Evolutionary conservation across 2,888 invertebrate species (phyloP), one percentile per base, ranked within the genome.

Genomic region (Philonicus albiceps): DNA sequence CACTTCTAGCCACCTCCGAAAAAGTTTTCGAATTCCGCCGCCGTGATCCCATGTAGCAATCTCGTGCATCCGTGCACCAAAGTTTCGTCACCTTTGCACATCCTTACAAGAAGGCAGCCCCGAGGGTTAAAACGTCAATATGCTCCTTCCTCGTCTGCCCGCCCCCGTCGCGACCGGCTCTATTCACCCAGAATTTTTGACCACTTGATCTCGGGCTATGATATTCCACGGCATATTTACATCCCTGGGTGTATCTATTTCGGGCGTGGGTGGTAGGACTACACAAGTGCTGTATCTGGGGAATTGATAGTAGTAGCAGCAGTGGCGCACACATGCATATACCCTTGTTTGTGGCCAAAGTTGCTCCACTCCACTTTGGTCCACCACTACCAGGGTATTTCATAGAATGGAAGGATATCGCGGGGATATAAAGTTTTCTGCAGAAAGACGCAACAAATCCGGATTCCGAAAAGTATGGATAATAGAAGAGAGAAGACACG

Each of bases 51-150:
- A 3, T 27, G 64, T 8, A 64, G 27, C 64, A 22, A 64, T 27
- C 64, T 2, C 8, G 27, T 64, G n/a, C 49, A 49, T 49, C 16
- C 49, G 27, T 64, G 64, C 74, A 74, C 74, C 78, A 78, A 80
- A 80, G 53, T 49, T 80, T 80, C 34, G 53, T 80, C 80, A 80
- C 80, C 80, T 53, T 49, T 80, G 80, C 53, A 30, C 31, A 53
- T 31, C 49, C 72, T 72, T 72, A 83, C n/a, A 83, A 83, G 83
- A 64, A 64, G 64, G 49, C 43, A 80, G 64, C 27, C n/a, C 64
- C 72, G 55, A 40, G 83, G 83, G 72, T 83, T 55, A 83, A 72
- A 83, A 83, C 83, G 72, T 83, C 83, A 83, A 83, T 83, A 83
- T 83, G 83, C 37, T 78, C 72, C 83, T 27, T 78, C 40, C 83